Percentiles rank a stretch among this genome's conserved stretches.
These are phyloP conservation scores for Bovichtus diacanthus DNA, from an alignment of 2,797 vertebrate genomes.

Conservation along the genomic window DNA sequence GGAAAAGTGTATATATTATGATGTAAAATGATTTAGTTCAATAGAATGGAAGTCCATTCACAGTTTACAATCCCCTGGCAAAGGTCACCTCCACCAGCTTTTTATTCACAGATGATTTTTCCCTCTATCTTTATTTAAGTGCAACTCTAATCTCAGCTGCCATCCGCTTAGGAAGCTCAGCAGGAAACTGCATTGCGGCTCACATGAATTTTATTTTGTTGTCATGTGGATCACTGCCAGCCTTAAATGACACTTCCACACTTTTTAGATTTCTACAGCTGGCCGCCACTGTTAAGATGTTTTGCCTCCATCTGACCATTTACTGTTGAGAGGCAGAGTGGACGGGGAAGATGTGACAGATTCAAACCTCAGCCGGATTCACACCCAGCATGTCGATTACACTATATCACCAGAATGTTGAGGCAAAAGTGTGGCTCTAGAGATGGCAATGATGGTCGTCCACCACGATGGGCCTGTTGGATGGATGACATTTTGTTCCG, in stretches of 20 bases:
- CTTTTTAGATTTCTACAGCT: conserved; percentile 33
- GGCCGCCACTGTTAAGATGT: conserved; percentile 4
- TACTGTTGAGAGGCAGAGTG: conserved; percentile 8
- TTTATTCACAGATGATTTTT: not conserved
- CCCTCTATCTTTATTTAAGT: not conserved
- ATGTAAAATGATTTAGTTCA: not conserved
- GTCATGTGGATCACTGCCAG: conserved; percentile 22
- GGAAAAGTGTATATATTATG: not conserved
- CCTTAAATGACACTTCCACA: conserved; percentile 31
- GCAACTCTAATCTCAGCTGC: not conserved
- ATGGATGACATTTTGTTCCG: not conserved
- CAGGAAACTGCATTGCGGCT: conserved; percentile 20
- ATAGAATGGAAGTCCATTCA: not conserved
- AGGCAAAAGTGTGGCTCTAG: not conserved
- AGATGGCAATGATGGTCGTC: not conserved
- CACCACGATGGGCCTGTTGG: not conserved
- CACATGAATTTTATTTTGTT: conserved; percentile 12
- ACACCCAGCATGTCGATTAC: not conserved
- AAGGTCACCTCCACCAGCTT: conserved; percentile 3
- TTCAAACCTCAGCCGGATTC: conserved; percentile 19
- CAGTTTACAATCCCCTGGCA: not conserved
- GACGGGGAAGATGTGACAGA: conserved; percentile 7
- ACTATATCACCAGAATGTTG: not conserved
- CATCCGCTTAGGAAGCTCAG: conserved; percentile 6
- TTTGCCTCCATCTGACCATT: conserved; percentile 31